These are phyloP conservation scores for Acanthiza pusilla DNA, from an alignment of 2,797 vertebrate species.

Conservation along the genomic window DNA sequence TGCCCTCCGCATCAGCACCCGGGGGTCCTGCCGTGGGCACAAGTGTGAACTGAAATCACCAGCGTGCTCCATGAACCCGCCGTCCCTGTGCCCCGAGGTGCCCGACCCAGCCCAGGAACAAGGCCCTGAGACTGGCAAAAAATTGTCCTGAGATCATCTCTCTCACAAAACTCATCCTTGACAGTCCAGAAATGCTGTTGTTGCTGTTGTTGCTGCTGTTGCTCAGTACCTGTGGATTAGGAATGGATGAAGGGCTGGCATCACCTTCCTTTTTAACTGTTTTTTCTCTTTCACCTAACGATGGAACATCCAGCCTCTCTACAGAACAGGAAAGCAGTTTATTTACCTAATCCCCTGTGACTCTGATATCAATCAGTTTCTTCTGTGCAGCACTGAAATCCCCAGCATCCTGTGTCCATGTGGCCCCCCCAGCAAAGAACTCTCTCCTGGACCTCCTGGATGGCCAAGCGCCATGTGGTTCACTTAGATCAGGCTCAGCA, in stretches of 20 bases:
- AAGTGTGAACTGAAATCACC: accelerated
- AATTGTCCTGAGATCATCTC: neutral
- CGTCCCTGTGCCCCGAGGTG: accelerated
- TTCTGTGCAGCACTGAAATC: neutral
- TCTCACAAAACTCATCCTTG: neutral
- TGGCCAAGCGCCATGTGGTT: neutral
- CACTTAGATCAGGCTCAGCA: neutral
- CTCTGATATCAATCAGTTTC: neutral
- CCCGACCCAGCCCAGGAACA: accelerated
- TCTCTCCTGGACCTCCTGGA: neutral
- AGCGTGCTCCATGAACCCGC: accelerated
- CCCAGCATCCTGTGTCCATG: neutral
- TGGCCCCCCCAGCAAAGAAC: neutral
- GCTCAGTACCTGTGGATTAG: neutral
- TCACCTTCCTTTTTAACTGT: neutral
- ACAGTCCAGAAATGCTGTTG: neutral
- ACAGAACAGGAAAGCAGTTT: neutral
- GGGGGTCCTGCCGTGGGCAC: accelerated
- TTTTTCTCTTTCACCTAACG: neutral
- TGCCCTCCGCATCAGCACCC: accelerated
- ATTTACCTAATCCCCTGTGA: neutral
- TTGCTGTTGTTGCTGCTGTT: neutral
- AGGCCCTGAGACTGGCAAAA: accelerated
- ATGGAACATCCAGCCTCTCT: neutral
- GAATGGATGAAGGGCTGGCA: neutral